Percentiles rank a stretch among this genome's conserved stretches.
Conservation (phyloP, 2,113 vertebrate genomes). For the Ailurus styani region DNA sequence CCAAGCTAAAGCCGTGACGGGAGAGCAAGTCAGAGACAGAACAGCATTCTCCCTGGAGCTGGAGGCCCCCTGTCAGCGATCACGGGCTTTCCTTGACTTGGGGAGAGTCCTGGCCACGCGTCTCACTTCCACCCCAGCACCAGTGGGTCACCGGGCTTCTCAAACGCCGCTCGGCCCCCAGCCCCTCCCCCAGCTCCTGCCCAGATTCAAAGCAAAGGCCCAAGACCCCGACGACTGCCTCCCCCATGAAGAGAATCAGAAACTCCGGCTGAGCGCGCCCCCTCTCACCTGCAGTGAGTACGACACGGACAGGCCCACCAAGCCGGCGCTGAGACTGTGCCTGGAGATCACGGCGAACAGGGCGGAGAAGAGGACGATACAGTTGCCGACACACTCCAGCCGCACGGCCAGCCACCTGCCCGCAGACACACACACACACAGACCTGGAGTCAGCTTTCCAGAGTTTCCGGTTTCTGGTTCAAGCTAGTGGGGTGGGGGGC, state of each 20-base stretch:
- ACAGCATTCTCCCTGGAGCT: background rate
- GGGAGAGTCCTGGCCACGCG: accelerated
- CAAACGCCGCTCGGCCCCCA: background rate
- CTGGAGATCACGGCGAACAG: slow-evolving; percentile 91
- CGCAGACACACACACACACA: background rate
- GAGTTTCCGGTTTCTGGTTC: background rate
- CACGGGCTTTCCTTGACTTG: background rate
- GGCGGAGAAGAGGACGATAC: slow-evolving; percentile 91
- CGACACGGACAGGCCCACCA: slow-evolving; percentile 94
- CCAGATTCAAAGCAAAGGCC: background rate
- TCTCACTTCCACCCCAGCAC: background rate
- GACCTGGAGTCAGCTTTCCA: accelerated
- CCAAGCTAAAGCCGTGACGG: background rate
- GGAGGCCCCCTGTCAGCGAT: background rate
- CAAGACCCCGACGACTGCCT: no score
- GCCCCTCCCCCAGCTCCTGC: background rate
- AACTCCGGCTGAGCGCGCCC: accelerated
- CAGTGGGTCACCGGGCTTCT: background rate
- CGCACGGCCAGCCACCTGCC: slow-evolving; percentile 93
- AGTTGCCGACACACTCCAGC: slow-evolving; percentile 95
- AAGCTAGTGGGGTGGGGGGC: accelerated
- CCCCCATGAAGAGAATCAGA: background rate
- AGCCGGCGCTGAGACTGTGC: slow-evolving; percentile 88
- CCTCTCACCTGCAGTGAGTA: slow-evolving; percentile 92
- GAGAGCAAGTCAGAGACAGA: background rate